Percentiles rank a stretch among this genome's conserved stretches.
phyloP scores from a whole-genome alignment of 2,888 invertebrate genomes.

The Laspeyria flexula region DNA sequence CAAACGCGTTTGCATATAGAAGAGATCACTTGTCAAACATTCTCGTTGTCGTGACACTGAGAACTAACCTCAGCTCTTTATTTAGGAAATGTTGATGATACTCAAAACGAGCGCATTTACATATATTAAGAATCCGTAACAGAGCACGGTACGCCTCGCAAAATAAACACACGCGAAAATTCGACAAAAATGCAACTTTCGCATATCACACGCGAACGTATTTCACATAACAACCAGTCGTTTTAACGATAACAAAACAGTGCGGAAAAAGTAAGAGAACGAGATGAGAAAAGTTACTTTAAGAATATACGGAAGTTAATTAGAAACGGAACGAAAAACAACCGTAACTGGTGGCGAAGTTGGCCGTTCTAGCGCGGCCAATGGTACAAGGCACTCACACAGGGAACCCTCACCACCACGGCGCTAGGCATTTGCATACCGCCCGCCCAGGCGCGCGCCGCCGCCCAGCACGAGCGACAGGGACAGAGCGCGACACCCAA shows the following conservation, averaged over 20 bases:
- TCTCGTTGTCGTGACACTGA: constrained; percentile 74
- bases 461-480: constrained; percentile 83
- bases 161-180: constrained; percentile 71
- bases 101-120: constrained; percentile 62
- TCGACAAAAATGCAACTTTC: constrained; percentile 65
- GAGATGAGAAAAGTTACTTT: constrained; percentile 85
- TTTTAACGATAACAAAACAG: constrained; percentile 63
- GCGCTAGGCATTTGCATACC: constrained; percentile 85
- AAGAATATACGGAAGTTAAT: constrained; percentile 86
- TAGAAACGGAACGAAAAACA: constrained; percentile 86
- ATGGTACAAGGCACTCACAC: constrained; percentile 84
- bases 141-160: constrained; percentile 58
- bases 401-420: constrained; percentile 73
- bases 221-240: constrained; percentile 73
- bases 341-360: constrained; percentile 87
- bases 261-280: constrained; percentile 69
- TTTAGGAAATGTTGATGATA: constrained; percentile 58
- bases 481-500: constrained; percentile 72
- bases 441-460: constrained; percentile 85
- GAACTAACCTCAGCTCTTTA: constrained; percentile 60
- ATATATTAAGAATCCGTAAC: constrained; percentile 62
- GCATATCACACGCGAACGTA: constrained; percentile 76
- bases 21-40: constrained; percentile 75
- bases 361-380: constrained; percentile 85
- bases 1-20: constrained; percentile 59